A percentile compares a stretch with the other conserved stretches of the same genome.
phyloP scores from a whole-genome alignment of 2,113 vertebrate species.

The Coturnix japonica region DNA sequence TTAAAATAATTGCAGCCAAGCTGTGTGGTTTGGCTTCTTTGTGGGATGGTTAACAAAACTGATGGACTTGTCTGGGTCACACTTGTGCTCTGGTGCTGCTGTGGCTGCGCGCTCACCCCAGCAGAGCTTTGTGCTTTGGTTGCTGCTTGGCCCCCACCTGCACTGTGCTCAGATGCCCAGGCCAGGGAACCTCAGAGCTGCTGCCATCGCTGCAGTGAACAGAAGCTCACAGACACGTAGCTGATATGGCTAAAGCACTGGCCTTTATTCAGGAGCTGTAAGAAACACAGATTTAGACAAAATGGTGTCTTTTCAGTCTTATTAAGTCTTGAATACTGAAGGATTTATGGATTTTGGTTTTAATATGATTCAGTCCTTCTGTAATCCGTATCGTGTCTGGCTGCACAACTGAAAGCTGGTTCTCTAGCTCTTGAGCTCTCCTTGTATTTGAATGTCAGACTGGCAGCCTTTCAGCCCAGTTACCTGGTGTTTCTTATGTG shows the following conservation, averaged over 20 bases:
- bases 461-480: fast-evolving
- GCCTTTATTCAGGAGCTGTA: background rate
- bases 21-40: background rate
- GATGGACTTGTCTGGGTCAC: fast-evolving
- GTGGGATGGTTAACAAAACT: background rate
- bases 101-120: fast-evolving
- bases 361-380: background rate
- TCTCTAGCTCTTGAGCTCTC: background rate
- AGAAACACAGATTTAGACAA: background rate
- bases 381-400: background rate
- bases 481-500: background rate
- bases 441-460: background rate
- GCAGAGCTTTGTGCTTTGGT: fast-evolving
- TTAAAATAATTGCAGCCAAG: constrained; percentile 55
- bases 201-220: fast-evolving
- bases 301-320: fast-evolving
- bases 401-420: fast-evolving
- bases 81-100: background rate
- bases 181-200: background rate
- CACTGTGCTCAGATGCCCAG: fast-evolving
- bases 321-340: fast-evolving
- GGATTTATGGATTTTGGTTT: background rate
- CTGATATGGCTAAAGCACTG: fast-evolving
- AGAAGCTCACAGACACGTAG: fast-evolving
- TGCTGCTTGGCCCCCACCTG: fast-evolving